phyloP scores from a whole-genome alignment of 2,797 vertebrate species.

The Gymnoscopelus braueri region DNA sequence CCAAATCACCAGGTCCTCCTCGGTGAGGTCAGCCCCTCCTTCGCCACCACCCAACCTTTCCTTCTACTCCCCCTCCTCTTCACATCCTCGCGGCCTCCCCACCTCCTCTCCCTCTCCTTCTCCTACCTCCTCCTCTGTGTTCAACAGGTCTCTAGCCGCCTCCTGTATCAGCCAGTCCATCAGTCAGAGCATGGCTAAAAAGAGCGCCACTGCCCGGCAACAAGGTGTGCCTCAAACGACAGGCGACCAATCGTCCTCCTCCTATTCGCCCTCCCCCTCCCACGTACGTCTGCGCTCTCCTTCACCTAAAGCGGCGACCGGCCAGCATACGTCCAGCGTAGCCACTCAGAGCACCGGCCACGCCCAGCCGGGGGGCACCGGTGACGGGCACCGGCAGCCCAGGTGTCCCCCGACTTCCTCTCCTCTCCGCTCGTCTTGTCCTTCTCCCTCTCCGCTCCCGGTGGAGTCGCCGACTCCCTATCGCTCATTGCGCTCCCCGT shows the following conservation, averaged over 20 bases:
- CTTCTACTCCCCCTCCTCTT: conserved; percentile 49
- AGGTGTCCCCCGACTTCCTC: conserved; percentile 42
- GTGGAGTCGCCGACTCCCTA: conserved; percentile 25
- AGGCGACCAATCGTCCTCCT: conserved; percentile 13
- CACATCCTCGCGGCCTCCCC: conserved; percentile 32
- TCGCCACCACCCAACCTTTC: conserved; percentile 14
- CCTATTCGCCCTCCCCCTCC: conserved; percentile 51
- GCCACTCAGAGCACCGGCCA: conserved; percentile 25
- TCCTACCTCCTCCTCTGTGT: conserved; percentile 71
- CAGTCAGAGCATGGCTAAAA: conserved; percentile 84
- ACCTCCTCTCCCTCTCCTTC: conserved; percentile 6
- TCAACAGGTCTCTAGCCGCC: conserved; percentile 85
- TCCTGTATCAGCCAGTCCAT: conserved; percentile 89
- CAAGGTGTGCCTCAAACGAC: conserved; percentile 38
- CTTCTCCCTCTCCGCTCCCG: conserved; percentile 30
- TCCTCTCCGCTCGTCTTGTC: conserved; percentile 43
- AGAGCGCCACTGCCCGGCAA: conserved; percentile 29
- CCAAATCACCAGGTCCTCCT: not conserved
- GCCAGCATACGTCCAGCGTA: conserved; percentile 10
- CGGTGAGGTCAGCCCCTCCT: not conserved
- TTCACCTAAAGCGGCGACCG: conserved; percentile 59
- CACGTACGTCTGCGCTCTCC: conserved; percentile 56
- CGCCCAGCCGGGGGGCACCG: conserved; percentile 22
- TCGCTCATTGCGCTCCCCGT: conserved; percentile 32
- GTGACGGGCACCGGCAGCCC: conserved; percentile 45